Evolutionary conservation across 2,797 vertebrate species (phyloP).

Genomic region (Dallia pectoralis): DNA sequence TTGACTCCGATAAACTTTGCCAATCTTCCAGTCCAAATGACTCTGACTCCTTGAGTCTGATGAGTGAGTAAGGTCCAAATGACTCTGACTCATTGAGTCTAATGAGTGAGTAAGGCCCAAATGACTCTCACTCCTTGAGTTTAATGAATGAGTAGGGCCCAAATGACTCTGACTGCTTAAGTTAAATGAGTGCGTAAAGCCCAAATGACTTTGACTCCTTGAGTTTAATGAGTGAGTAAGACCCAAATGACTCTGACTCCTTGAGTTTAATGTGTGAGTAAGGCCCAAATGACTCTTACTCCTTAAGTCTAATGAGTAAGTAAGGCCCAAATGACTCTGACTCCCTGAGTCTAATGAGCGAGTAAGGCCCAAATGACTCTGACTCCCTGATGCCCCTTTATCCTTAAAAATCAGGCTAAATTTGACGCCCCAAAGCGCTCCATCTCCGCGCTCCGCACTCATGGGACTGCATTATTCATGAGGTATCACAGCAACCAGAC

Average conservation of each 20-base stretch:
- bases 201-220: constrained; percentile 28
- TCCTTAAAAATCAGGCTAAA: constrained; percentile 29
- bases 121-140: constrained; percentile 33
- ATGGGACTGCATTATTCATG: constrained; percentile 47
- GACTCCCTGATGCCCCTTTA: constrained; percentile 33
- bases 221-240: constrained; percentile 33
- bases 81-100: constrained; percentile 36
- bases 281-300: constrained; percentile 24
- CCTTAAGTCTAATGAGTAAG: constrained; percentile 35
- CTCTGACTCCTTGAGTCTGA: no score
- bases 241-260: constrained; percentile 28
- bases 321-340: constrained; percentile 23
- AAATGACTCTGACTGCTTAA: constrained; percentile 29
- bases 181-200: constrained; percentile 31
- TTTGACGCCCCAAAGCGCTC: constrained; percentile 48
- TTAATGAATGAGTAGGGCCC: constrained; percentile 29
- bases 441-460: constrained; percentile 28
- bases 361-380: constrained; percentile 22
- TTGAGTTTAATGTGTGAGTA: constrained; percentile 34
- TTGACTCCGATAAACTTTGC: constrained; percentile 8
- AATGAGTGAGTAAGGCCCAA: constrained; percentile 24
- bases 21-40: constrained; percentile 18
- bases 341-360: constrained; percentile 37
- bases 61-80: constrained; percentile 17
- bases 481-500: constrained; percentile 39